A percentile compares a stretch with the other conserved stretches of the same genome.
Evolutionary conservation across 2,888 invertebrate species (phyloP).

Genomic region (Nomada ferruginata): DNA sequence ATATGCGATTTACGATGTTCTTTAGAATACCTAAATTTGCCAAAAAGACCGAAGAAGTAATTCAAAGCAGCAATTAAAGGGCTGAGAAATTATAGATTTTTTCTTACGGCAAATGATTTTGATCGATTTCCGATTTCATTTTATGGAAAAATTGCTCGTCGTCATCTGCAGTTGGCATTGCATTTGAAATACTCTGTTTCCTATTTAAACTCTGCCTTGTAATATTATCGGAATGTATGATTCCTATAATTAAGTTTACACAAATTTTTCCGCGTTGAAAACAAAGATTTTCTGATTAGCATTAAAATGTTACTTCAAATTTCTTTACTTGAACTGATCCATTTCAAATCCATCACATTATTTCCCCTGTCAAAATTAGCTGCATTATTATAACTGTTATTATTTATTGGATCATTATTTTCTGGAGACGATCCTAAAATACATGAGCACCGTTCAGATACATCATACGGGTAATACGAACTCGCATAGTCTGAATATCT

Average conservation of each 20-base stretch:
- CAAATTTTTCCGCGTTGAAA: background rate
- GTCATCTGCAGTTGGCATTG: slow-evolving; percentile 18
- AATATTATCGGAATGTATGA: slow-evolving; percentile 57
- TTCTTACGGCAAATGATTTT: slow-evolving; percentile 43
- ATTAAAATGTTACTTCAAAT: background rate
- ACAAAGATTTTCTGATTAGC: background rate
- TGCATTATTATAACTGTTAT: background rate
- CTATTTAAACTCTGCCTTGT: slow-evolving; percentile 38
- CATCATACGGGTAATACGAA: background rate
- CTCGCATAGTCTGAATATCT: background rate
- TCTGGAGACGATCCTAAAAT: background rate
- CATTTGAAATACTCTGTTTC: background rate
- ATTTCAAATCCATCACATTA: slow-evolving; percentile 21
- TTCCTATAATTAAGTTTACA: slow-evolving; percentile 38
- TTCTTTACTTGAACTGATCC: slow-evolving; percentile 38
- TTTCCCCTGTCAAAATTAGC: background rate
- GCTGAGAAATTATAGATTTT: background rate
- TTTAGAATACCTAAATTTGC: slow-evolving; percentile 38
- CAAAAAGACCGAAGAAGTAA: background rate
- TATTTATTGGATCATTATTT: background rate
- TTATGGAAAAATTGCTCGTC: slow-evolving; percentile 58
- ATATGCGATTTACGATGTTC: slow-evolving; percentile 27
- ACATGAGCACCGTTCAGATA: background rate
- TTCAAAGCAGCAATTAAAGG: slow-evolving; percentile 12
- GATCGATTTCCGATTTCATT: slow-evolving; percentile 49